Percentiles rank a stretch among this genome's conserved stretches.
Evolutionary conservation across 2,888 invertebrate genomes (phyloP).

Genomic region (Calameuta pallipes): DNA sequence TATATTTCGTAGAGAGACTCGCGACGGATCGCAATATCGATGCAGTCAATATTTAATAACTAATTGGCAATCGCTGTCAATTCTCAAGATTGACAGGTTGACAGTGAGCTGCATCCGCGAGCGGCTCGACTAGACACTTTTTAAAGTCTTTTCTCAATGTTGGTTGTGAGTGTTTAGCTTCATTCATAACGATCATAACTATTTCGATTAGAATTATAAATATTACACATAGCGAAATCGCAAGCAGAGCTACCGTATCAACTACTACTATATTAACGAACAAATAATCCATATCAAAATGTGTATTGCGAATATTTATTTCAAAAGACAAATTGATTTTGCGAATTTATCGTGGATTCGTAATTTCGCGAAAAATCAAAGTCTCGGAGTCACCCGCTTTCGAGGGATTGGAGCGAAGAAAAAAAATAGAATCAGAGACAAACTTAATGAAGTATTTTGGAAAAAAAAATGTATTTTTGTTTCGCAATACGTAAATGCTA

Average conservation of each 20-base stretch:
- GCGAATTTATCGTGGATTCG: not conserved
- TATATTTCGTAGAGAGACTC: not conserved
- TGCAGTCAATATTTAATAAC: not conserved
- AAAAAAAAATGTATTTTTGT: not conserved
- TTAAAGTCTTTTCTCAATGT: constrained; percentile 13
- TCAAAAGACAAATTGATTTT: not conserved
- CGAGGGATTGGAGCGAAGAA: not conserved
- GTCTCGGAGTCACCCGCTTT: not conserved
- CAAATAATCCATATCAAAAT: constrained; percentile 16
- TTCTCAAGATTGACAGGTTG: not conserved
- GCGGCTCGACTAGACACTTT: not conserved
- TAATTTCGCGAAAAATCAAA: not conserved
- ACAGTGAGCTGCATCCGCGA: not conserved
- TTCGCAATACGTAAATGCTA: not conserved
- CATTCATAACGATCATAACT: not conserved
- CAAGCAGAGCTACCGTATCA: not conserved
- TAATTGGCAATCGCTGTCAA: not conserved
- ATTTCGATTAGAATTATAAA: not conserved
- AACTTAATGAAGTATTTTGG: not conserved
- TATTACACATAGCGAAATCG: not conserved
- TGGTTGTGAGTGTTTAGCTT: constrained; percentile 13
- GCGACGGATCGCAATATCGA: not conserved
- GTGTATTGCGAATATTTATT: not conserved
- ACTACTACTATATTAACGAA: not conserved
- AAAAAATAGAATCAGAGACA: not conserved